Conservation (phyloP, 2,888 invertebrate genomes). For the Plagodis dolabraria region DNA sequence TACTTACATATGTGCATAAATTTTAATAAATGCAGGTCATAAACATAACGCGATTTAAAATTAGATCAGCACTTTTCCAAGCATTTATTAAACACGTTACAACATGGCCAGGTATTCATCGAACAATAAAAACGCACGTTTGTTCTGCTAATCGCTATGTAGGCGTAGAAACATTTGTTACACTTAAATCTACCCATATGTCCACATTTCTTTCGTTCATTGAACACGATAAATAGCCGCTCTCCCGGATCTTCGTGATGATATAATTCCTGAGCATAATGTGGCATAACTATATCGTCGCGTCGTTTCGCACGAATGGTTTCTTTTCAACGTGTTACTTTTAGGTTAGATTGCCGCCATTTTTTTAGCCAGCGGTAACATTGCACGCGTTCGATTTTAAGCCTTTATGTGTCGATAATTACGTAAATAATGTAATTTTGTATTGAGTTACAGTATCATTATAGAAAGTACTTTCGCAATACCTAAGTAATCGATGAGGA, state of each 20-base stretch:
- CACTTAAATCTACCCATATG: slow-evolving; percentile 12
- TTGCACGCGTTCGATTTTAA: slow-evolving; percentile 26
- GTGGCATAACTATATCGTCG: slow-evolving; percentile 37
- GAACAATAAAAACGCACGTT: background rate
- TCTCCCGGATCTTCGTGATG: slow-evolving; percentile 50
- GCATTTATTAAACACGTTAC: too few relatives aligned
- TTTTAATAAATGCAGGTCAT: too few relatives aligned
- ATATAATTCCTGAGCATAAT: slow-evolving; percentile 33
- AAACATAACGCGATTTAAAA: too few relatives aligned
- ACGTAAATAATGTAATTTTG: slow-evolving; percentile 50
- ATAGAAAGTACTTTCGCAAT: slow-evolving; percentile 33
- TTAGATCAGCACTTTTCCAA: too few relatives aligned
- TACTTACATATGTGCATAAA: too few relatives aligned
- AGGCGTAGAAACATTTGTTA: slow-evolving; percentile 13
- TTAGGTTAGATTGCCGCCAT: slow-evolving; percentile 21
- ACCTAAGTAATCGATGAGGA: slow-evolving; percentile 20
- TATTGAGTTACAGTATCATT: slow-evolving; percentile 36
- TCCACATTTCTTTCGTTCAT: slow-evolving; percentile 28
- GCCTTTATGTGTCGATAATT: slow-evolving; percentile 41
- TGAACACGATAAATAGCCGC: slow-evolving; percentile 35
- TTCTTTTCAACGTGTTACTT: slow-evolving; percentile 31
- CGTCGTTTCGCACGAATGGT: slow-evolving; percentile 56
- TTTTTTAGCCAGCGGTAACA: slow-evolving; percentile 24
- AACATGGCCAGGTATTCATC: too few relatives aligned
- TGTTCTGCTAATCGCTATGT: background rate